Evolutionary conservation across 2,888 invertebrate genomes (phyloP).

Genomic region (Standfussiana lucernea): DNA sequence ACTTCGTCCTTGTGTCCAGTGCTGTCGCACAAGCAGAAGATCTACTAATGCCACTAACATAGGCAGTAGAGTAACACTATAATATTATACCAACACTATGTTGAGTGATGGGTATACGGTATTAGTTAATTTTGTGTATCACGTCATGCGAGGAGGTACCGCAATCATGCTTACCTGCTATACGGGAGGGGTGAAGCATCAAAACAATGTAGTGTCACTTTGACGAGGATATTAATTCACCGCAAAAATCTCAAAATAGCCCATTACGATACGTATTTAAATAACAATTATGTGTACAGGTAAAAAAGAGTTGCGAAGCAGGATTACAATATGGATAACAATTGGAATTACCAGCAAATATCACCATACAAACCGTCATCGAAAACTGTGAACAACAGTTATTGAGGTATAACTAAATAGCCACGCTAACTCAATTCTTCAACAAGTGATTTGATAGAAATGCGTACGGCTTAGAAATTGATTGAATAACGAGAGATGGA

Average conservation of each 20-base stretch:
- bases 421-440: neutral
- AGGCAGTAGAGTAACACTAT: neutral
- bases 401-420: neutral
- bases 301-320: constrained; percentile 2
- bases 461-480: neutral
- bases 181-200: neutral
- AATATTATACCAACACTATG: neutral
- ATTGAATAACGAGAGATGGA: neutral
- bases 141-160: neutral
- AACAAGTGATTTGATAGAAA: neutral
- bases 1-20: neutral
- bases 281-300: constrained; percentile 6
- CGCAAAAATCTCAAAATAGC: constrained; percentile 15
- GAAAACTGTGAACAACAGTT: neutral
- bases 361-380: neutral
- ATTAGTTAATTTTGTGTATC: neutral
- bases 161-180: neutral
- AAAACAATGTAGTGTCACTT: neutral
- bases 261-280: neutral
- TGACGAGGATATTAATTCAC: neutral
- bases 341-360: neutral
- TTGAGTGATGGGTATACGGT: neutral
- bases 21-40: neutral
- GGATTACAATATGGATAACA: neutral
- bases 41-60: neutral